phyloP scores from a whole-genome alignment of 2,113 vertebrate genomes.

The Pseudopodoces humilis region DNA sequence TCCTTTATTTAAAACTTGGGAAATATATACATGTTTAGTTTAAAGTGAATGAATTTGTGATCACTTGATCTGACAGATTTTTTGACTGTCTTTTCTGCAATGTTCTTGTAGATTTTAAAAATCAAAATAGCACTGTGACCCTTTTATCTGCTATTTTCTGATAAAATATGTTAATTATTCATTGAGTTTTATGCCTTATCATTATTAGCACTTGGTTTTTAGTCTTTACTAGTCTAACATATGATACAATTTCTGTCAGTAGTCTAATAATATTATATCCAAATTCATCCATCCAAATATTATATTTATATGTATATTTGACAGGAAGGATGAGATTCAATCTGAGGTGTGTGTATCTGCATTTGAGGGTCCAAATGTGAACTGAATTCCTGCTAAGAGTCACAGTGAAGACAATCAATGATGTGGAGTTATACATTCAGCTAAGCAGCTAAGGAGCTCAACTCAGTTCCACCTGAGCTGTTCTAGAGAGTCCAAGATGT shows the following conservation, averaged over 20 bases:
- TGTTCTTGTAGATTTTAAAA: not conserved
- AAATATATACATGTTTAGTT: not conserved
- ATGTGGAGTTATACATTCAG: not conserved
- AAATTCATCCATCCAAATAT: not conserved
- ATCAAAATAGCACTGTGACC: not conserved
- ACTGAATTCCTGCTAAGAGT: not conserved
- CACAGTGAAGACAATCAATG: not conserved
- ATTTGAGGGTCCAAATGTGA: not conserved
- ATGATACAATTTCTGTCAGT: not conserved
- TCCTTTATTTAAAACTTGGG: not conserved
- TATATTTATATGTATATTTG: not conserved
- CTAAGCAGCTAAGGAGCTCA: not conserved
- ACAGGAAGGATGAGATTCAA: not conserved
- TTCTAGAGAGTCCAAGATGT: not conserved
- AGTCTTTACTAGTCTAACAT: not conserved
- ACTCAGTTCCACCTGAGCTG: not conserved
- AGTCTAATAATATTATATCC: not conserved
- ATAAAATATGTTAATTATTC: not conserved
- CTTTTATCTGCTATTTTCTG: not conserved
- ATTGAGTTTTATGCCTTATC: not conserved
- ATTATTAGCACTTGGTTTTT: not conserved
- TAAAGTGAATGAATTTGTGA: not conserved
- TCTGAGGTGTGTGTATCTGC: not conserved
- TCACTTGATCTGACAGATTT: not conserved
- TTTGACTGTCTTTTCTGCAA: not conserved